Evolutionary conservation across 2,797 vertebrate genomes (phyloP).

Genomic region (Natrix natrix): DNA sequence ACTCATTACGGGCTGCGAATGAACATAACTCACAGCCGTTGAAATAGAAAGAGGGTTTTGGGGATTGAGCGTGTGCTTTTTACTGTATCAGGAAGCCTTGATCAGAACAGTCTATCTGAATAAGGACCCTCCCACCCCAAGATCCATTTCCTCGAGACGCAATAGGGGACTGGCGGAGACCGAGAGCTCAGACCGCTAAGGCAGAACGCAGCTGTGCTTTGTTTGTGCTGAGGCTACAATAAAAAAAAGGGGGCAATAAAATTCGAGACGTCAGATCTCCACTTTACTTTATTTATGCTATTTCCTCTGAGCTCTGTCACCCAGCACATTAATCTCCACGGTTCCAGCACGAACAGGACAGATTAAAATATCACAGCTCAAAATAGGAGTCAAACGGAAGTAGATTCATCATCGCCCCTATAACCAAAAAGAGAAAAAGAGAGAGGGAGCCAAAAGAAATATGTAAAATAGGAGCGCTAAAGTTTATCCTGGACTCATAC

Average conservation of each 20-base stretch:
- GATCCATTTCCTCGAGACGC: conserved; percentile 71
- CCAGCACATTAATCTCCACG: conserved; percentile 78
- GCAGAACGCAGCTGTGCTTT: conserved; percentile 82
- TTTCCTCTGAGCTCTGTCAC: conserved; percentile 80
- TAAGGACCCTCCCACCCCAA: conserved; percentile 12
- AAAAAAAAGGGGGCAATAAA: conserved; percentile 74
- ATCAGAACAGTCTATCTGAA: background rate
- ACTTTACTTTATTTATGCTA: conserved; percentile 83
- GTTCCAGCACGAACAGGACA: conserved; percentile 75
- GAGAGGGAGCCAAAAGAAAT: conserved; percentile 52
- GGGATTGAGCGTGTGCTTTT: no score
- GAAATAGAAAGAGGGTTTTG: no score
- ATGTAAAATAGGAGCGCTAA: conserved; percentile 78
- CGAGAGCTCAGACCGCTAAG: conserved; percentile 71
- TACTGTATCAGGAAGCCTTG: no score
- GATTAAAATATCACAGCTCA: conserved; percentile 83
- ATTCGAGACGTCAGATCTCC: conserved; percentile 80
- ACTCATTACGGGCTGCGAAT: no score
- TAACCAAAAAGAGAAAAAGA: conserved; percentile 42
- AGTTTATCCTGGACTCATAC: conserved; percentile 74
- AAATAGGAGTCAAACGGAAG: conserved; percentile 82
- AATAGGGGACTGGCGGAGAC: conserved; percentile 61
- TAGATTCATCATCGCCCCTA: conserved; percentile 79
- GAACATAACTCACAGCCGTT: no score
- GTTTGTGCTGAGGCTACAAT: conserved; percentile 81